phyloP scores from a whole-genome alignment of 2,797 vertebrate genomes.

The Hydrophis major region DNA sequence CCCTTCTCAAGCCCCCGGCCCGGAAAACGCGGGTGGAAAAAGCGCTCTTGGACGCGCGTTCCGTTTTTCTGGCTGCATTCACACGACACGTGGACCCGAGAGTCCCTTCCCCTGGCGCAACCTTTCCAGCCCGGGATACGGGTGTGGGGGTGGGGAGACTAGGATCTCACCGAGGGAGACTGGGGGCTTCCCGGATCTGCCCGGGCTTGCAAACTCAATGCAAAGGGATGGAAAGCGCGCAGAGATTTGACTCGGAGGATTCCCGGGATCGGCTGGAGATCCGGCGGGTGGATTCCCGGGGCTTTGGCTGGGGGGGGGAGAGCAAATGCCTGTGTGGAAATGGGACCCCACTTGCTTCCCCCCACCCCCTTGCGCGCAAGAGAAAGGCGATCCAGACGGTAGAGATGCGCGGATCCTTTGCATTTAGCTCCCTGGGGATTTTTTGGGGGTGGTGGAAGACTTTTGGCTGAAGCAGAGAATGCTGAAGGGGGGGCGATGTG shows the following conservation, averaged over 20 bases:
- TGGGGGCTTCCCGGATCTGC: too few relatives aligned
- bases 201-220: not conserved
- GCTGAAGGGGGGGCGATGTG: not conserved
- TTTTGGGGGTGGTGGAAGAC: not conserved
- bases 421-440: not conserved
- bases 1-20: not conserved
- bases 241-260: not conserved
- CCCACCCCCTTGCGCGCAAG: not conserved
- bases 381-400: not conserved
- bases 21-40: too few relatives aligned
- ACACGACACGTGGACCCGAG: not conserved
- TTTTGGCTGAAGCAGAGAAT: not conserved
- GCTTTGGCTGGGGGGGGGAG: not conserved
- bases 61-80: not conserved
- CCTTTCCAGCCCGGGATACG: not conserved
- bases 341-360: accelerated
- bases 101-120: too few relatives aligned
- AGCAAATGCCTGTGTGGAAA: not conserved
- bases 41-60: not conserved
- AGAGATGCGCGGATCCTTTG: not conserved
- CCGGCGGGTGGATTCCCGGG: not conserved
- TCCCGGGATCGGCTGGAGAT: not conserved
- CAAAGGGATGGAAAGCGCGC: not conserved
- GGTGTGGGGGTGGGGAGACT: not conserved
- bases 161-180: not conserved